Evolutionary conservation across 2,113 vertebrate species (phyloP).

Genomic region (Ophthalmolycus amberensis): DNA sequence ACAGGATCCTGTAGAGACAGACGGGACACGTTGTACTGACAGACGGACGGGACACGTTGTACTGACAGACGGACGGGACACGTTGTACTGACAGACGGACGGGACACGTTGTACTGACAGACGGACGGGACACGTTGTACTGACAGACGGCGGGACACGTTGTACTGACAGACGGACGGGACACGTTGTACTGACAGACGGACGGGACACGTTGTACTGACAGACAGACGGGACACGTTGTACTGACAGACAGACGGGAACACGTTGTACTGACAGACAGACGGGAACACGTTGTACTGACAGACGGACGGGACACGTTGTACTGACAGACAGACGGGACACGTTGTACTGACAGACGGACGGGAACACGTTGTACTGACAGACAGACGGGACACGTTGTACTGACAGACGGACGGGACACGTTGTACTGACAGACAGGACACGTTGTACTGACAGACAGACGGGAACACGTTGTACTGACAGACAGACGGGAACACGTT

Average conservation of each 20-base stretch:
- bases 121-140: slow-evolving; percentile 9
- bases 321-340: no score
- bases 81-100: not conserved
- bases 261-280: no score
- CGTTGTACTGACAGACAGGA: slow-evolving; percentile 12
- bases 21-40: not conserved
- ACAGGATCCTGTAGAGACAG: slow-evolving; percentile 88
- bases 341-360: no score
- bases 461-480: not conserved
- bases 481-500: slow-evolving; percentile 13
- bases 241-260: not conserved
- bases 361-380: no score
- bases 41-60: not conserved
- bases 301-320: no score
- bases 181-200: not conserved
- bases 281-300: no score
- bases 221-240: not conserved
- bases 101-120: not conserved
- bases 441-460: not conserved
- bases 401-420: not conserved
- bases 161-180: slow-evolving; percentile 19
- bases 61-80: not conserved
- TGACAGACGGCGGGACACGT: not conserved
- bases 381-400: slow-evolving; percentile 10
- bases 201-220: not conserved